phyloP scores from a whole-genome alignment of 2,797 vertebrate species.

The Bucorvus abyssinicus region DNA sequence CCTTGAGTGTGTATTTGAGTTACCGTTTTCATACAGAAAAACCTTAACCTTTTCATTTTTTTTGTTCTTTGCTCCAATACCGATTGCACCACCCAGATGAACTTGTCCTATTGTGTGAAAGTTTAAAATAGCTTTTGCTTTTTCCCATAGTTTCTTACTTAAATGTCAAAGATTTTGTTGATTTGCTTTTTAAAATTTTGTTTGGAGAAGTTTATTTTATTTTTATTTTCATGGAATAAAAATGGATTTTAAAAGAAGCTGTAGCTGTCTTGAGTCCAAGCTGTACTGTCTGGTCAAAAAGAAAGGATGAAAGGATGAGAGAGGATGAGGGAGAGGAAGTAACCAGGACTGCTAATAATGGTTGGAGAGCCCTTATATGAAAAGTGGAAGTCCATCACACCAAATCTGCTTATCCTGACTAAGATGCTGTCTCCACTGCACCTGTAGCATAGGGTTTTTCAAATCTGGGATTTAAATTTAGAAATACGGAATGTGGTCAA shows the following conservation, averaged over 20 bases:
- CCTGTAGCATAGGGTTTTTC: neutral
- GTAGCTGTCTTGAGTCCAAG: neutral
- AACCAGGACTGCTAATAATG: neutral
- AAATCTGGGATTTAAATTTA: neutral
- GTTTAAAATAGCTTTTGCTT: constrained; percentile 40
- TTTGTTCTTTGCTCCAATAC: constrained; percentile 49
- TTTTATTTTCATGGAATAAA: neutral
- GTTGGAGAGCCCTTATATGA: neutral
- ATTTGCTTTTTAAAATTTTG: neutral
- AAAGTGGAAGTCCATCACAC: neutral
- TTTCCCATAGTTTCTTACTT: neutral
- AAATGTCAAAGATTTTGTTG: neutral
- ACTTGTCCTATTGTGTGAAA: neutral
- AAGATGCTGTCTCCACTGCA: neutral
- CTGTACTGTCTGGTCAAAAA: neutral
- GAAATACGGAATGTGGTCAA: neutral
- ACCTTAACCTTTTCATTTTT: constrained; percentile 73
- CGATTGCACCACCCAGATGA: neutral
- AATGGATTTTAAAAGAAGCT: neutral
- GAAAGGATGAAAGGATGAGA: neutral
- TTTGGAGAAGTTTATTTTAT: neutral
- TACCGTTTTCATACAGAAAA: constrained; percentile 68
- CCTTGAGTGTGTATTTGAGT: constrained; percentile 74
- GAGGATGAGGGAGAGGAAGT: neutral
- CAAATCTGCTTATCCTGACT: neutral